Conservation (phyloP, 2,888 invertebrate genomes). For the Blera fallax region DNA sequence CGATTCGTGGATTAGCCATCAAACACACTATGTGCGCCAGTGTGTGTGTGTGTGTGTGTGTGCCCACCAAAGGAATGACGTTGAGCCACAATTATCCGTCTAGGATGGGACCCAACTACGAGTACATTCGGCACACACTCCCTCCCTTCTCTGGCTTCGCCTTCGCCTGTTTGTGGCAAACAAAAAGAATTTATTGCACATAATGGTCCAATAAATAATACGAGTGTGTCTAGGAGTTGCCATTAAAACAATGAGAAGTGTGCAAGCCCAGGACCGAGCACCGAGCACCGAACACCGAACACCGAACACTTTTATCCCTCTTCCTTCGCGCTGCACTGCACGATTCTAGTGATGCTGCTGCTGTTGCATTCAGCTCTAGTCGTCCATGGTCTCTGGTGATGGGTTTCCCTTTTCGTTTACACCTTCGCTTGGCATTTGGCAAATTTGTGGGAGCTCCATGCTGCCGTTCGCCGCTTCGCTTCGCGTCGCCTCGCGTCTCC, state of each 20-base stretch:
- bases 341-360: constrained; percentile 50
- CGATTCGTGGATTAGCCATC: constrained; percentile 61
- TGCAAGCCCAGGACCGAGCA: constrained; percentile 61
- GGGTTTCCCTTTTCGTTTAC: constrained; percentile 64
- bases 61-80: constrained; percentile 40
- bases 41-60: neutral
- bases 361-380: constrained; percentile 29
- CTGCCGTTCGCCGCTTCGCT: constrained; percentile 58
- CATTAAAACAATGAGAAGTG: constrained; percentile 73
- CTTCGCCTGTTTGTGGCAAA: constrained; percentile 62
- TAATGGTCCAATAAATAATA: constrained; percentile 73
- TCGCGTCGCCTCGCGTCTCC: constrained; percentile 34
- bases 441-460: constrained; percentile 67
- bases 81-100: constrained; percentile 66
- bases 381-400: constrained; percentile 19
- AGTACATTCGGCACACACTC: neutral
- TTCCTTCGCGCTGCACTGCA: constrained; percentile 61
- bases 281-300: constrained; percentile 35
- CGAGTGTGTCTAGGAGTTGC: constrained; percentile 69
- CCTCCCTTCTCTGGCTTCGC: too few relatives aligned
- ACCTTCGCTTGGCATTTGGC: constrained; percentile 68
- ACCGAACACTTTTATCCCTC: constrained; percentile 46
- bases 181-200: constrained; percentile 73
- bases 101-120: constrained; percentile 45
- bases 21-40: too few relatives aligned